Conservation (phyloP, 2,888 invertebrate species). For the Dioctria linearis region DNA sequence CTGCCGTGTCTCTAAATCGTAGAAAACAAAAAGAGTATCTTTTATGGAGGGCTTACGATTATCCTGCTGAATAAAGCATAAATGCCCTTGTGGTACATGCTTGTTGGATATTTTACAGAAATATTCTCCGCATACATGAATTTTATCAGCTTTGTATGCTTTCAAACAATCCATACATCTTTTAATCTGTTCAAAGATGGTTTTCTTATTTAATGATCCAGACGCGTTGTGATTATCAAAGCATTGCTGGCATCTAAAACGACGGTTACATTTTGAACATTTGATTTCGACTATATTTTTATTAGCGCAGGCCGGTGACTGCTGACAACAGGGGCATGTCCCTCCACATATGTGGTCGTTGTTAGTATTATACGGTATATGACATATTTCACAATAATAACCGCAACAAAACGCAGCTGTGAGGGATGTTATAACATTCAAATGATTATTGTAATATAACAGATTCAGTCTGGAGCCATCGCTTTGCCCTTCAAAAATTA, state of each 20-base stretch:
- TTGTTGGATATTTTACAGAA: conserved; percentile 43
- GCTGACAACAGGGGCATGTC: conserved; percentile 41
- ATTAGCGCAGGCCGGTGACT: conserved; percentile 13
- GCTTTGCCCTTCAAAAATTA: conserved; percentile 30
- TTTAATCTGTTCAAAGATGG: conserved; percentile 1
- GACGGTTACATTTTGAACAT: conserved; percentile 1
- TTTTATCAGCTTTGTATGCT: conserved; percentile 1
- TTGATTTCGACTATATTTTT: neutral
- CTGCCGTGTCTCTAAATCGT: conserved; percentile 39
- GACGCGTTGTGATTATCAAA: conserved; percentile 23
- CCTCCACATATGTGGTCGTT: conserved; percentile 18
- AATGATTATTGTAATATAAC: conserved; percentile 30
- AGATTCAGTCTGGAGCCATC: conserved; percentile 31
- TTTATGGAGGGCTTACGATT: neutral
- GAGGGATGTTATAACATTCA: conserved; percentile 17
- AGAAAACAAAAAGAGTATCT: conserved; percentile 41
- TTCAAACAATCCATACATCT: conserved; percentile 21
- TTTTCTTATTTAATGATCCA: conserved; percentile 20
- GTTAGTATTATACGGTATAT: conserved; percentile 21
- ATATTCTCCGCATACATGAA: conserved; percentile 36
- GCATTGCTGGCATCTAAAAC: conserved; percentile 18
- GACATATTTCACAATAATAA: conserved; percentile 30
- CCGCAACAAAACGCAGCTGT: conserved; percentile 27
- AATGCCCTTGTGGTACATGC: conserved; percentile 22
- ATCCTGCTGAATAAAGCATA: conserved; percentile 34